Evolutionary conservation across 2,113 vertebrate species (phyloP), one percentile per base, ranked within the genome.

Genomic region (Dasyprocta punctata): DNA sequence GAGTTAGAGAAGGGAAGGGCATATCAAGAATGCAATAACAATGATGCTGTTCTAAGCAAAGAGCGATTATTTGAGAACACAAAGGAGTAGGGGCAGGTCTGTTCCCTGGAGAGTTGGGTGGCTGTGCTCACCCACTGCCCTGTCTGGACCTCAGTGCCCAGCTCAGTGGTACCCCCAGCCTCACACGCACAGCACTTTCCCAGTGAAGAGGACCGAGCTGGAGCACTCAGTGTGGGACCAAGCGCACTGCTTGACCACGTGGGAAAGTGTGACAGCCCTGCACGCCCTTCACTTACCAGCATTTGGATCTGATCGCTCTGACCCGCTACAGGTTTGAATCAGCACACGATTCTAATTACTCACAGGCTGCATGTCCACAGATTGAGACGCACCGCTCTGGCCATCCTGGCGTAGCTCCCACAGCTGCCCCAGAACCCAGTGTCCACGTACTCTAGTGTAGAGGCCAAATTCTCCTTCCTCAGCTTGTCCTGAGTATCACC

Each of bases 401-500:
- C 22, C 10, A 2, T 33, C 14, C 36, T 28, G 7, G 30, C 16
- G 6, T 1, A 30, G 26, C 26, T 41, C 28, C 36, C 12, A 5
- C 61, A 1, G 19, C 2, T 30, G 86, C 24, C 20, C 9, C 56
- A 16, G 90, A 67, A 13, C 60, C 41, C 20, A 1, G 8, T 28
- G 38, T 60, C 52, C 30, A 5, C 17, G 0, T 0, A 9, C 19
- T 8, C 9, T 0, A 9, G 36, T 30, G 0, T 1, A 0, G 13
- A 33, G 12, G 7, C n/a, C 49, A 5, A 1, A 3, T 24, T 69
- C 82, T 41, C 63, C 81, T 54, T 44, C 22, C 75, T 58, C 0
- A 38, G 5, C 20, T 41, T 19, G 49, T 41, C 78, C 49, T 17
- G 44, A 33, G 17, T 5, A 19, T 22, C 0, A 1, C 33, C 54